Evolutionary conservation across 2,797 vertebrate species (phyloP).

Genomic region (Pseudotriccus pelzelni): DNA sequence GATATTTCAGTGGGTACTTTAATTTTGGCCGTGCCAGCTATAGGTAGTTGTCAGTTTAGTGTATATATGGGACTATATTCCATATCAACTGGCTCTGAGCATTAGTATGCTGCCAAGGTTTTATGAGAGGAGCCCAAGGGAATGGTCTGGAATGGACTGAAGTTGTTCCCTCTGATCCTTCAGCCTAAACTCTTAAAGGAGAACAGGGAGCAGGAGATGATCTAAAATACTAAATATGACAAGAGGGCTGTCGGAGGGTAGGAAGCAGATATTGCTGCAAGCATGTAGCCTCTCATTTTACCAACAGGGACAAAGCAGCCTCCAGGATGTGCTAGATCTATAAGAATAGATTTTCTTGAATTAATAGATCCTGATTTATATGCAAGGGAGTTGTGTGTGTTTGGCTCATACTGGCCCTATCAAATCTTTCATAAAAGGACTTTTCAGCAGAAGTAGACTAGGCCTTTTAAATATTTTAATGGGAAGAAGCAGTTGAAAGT

Average conservation of each 20-base stretch:
- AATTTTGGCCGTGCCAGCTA: neutral
- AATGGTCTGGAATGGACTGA: neutral
- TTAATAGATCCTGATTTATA: conserved; percentile 18
- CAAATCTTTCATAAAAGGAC: neutral
- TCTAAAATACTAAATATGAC: neutral
- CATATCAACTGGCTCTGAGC: neutral
- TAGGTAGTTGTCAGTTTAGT: neutral
- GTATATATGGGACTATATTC: accelerated
- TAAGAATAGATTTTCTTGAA: neutral
- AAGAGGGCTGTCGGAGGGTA: neutral
- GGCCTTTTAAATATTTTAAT: neutral
- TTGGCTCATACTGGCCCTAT: neutral
- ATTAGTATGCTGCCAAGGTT: neutral
- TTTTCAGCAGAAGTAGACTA: neutral
- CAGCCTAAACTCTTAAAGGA: neutral
- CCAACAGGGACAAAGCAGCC: neutral
- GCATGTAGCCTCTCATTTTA: neutral
- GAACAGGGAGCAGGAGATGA: neutral
- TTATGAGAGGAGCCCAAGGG: neutral
- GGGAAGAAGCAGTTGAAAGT: neutral
- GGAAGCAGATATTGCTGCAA: neutral
- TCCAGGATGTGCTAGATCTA: neutral
- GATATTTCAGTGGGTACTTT: neutral
- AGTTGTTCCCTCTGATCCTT: neutral
- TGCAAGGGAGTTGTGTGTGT: neutral